phyloP scores from a whole-genome alignment of 2,888 invertebrate genomes.

The Monopis laevigella region DNA sequence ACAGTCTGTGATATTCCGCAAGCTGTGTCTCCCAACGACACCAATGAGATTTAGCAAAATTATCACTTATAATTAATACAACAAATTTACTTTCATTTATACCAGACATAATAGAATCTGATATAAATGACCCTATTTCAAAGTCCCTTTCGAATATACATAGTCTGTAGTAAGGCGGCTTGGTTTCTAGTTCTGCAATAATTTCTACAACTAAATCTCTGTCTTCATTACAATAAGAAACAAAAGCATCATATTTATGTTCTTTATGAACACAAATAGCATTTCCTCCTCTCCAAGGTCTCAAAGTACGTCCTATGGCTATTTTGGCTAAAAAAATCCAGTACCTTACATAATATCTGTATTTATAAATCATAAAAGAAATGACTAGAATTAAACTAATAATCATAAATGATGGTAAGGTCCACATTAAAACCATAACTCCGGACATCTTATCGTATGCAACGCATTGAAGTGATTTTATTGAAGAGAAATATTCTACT shows the following conservation, averaged over 20 bases:
- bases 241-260: constrained; percentile 68
- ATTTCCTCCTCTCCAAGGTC: constrained; percentile 29
- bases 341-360: constrained; percentile 59
- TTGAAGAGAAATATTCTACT: constrained; percentile 45
- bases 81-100: constrained; percentile 72
- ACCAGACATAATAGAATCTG: constrained; percentile 72
- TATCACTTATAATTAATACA: constrained; percentile 72
- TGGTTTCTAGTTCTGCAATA: constrained; percentile 67
- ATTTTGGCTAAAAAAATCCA: constrained; percentile 66
- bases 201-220: constrained; percentile 69
- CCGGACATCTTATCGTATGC: constrained; percentile 47
- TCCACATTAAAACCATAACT: constrained; percentile 47
- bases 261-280: constrained; percentile 26
- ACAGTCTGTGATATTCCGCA: constrained; percentile 71
- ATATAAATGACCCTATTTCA: constrained; percentile 70
- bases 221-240: constrained; percentile 70
- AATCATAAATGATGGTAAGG: constrained; percentile 44
- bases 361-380: constrained; percentile 37
- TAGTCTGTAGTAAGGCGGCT: constrained; percentile 67
- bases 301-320: constrained; percentile 50
- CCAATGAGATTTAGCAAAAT: constrained; percentile 78
- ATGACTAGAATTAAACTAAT: constrained; percentile 35
- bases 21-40: constrained; percentile 76
- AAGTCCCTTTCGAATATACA: constrained; percentile 78
- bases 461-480: constrained; percentile 42